These are phyloP conservation scores for Onthophagus sagittarius DNA, from an alignment of 2,888 invertebrate species.

Conservation along the genomic window DNA sequence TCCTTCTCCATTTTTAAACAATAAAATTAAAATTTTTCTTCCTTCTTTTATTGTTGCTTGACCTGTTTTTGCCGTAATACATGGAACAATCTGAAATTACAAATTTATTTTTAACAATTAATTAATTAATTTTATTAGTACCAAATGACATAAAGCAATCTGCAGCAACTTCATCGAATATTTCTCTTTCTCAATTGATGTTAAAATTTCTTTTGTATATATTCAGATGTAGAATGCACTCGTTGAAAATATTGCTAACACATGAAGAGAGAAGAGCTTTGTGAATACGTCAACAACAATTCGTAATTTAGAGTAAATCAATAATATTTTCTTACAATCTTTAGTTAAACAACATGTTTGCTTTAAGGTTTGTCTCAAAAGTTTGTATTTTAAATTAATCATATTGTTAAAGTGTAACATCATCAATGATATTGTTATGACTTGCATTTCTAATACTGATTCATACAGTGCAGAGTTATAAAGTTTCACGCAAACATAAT, in stretches of 20 bases:
- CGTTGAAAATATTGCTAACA: neutral
- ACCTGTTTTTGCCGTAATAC: neutral
- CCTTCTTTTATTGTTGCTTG: neutral
- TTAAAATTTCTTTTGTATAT: neutral
- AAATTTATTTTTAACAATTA: neutral
- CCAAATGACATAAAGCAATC: neutral
- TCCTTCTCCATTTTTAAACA: neutral
- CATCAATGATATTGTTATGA: neutral
- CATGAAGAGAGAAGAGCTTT: neutral
- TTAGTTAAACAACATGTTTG: neutral
- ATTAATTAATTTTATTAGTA: neutral
- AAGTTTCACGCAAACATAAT: neutral
- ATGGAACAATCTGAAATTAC: neutral
- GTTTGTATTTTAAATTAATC: neutral
- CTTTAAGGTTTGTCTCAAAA: neutral
- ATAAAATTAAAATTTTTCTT: neutral
- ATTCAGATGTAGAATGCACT: neutral
- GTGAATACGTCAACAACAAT: neutral
- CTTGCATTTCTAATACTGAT: neutral
- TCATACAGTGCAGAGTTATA: neutral
- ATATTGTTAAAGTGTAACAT: neutral
- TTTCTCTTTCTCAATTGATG: neutral
- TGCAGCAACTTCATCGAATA: neutral
- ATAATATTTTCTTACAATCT: neutral
- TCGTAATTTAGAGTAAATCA: neutral